phyloP scores from a whole-genome alignment of 2,797 vertebrate genomes.

The Anguilla megastoma region DNA sequence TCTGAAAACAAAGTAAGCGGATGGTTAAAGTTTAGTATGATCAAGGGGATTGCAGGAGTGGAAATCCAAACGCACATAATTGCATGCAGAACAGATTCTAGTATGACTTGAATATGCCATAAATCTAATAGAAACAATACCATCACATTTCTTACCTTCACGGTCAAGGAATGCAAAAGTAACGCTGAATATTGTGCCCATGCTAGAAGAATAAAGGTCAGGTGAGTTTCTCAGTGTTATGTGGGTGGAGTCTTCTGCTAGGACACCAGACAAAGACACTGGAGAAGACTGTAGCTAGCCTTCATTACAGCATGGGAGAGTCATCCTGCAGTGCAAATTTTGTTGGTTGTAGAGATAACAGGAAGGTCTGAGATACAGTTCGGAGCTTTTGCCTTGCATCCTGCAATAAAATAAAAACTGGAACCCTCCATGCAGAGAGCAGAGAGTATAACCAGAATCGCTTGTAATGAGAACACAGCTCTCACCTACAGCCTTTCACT shows the following conservation, averaged over 20 bases:
- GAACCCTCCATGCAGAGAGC: background rate
- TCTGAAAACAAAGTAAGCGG: background rate
- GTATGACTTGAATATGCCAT: too few species aligned
- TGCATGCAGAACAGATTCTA: too few species aligned
- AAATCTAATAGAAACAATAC: too few species aligned
- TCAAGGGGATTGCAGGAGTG: background rate
- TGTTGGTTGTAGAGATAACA: background rate
- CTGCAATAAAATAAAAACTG: background rate
- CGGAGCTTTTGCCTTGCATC: background rate
- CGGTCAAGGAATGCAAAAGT: too few species aligned
- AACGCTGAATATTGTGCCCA: background rate
- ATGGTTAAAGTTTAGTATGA: background rate
- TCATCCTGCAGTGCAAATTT: background rate
- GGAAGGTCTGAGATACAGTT: background rate
- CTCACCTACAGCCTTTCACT: background rate
- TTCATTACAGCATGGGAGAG: background rate
- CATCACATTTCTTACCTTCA: too few species aligned
- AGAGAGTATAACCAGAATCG: background rate
- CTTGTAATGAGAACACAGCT: background rate
- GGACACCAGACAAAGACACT: too few species aligned
- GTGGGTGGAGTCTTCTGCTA: too few species aligned
- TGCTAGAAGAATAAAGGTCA: background rate
- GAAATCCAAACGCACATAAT: background rate
- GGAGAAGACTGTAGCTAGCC: too few species aligned
- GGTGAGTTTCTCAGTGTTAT: background rate